Evolutionary conservation across 2,113 vertebrate genomes (phyloP).

Genomic region (Pachyramphus minor): DNA sequence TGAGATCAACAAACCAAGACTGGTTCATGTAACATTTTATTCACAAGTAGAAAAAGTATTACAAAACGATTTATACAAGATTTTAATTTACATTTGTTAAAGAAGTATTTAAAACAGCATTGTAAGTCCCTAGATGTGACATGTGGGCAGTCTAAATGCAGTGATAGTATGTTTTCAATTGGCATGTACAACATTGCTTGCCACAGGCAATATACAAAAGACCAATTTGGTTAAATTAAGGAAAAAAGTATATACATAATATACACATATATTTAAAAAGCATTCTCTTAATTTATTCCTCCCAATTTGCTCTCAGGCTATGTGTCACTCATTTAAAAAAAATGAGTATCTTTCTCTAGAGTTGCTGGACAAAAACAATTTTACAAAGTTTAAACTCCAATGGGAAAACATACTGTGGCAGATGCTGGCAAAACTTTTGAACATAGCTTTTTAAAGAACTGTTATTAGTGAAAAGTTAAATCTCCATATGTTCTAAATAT

Average conservation of each 20-base stretch:
- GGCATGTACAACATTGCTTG: constrained; percentile 45
- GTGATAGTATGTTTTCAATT: not conserved
- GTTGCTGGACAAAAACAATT: not conserved
- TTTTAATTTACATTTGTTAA: constrained; percentile 63
- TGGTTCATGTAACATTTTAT: constrained; percentile 62
- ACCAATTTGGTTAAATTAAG: constrained; percentile 70
- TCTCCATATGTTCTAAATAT: not conserved
- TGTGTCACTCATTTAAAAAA: not conserved
- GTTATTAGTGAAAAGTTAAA: not conserved
- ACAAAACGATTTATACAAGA: constrained; percentile 66
- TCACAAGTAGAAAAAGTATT: constrained; percentile 72
- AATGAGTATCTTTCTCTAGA: not conserved
- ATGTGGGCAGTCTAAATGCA: not conserved
- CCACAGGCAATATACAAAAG: constrained; percentile 65
- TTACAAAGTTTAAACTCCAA: constrained; percentile 11
- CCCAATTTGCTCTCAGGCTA: not conserved
- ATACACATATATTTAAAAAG: constrained; percentile 47
- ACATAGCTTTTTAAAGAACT: not conserved
- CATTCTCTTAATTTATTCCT: not conserved
- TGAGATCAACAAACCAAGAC: not conserved
- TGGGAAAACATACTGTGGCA: constrained; percentile 17
- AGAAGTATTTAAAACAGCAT: constrained; percentile 53
- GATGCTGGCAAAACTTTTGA: not conserved
- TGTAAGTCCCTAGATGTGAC: not conserved
- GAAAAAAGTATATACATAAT: constrained; percentile 67